These are phyloP conservation scores for Zaprionus ghesquierei DNA, from an alignment of 1,140 invertebrate genomes.

Conservation along the genomic window DNA sequence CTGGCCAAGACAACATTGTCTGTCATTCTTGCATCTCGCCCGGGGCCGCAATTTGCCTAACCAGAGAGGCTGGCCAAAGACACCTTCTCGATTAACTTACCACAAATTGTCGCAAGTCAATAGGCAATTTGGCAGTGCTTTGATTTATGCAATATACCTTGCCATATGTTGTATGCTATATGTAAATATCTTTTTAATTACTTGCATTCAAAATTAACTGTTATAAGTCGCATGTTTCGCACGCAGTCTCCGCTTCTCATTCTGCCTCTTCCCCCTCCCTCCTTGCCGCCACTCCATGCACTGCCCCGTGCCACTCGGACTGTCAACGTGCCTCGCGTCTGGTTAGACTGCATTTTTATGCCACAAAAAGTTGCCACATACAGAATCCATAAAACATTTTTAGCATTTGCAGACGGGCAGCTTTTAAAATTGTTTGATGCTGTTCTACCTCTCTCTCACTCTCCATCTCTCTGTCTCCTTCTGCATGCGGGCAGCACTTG, in stretches of 20 bases:
- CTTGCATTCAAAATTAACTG: slow-evolving; percentile 40
- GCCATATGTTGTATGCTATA: background rate
- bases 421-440: slow-evolving; percentile 38
- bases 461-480: background rate
- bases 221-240: slow-evolving; percentile 49
- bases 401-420: slow-evolving; percentile 47
- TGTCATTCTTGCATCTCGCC: background rate
- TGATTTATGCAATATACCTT: slow-evolving; percentile 21
- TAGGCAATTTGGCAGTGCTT: slow-evolving; percentile 41
- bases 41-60: background rate
- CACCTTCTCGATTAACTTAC: slow-evolving; percentile 21
- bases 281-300: background rate
- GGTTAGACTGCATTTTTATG: slow-evolving; percentile 50
- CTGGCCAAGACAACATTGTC: background rate
- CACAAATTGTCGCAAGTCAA: slow-evolving; percentile 38
- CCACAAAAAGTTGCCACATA: slow-evolving; percentile 23
- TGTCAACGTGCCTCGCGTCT: slow-evolving; percentile 31
- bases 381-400: slow-evolving; percentile 54
- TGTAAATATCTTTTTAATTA: slow-evolving; percentile 41
- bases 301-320: slow-evolving; percentile 1
- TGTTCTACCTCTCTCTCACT: slow-evolving; percentile 6
- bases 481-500: slow-evolving; percentile 36
- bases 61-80: background rate
- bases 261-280: slow-evolving; percentile 6
- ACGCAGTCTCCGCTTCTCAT: slow-evolving; percentile 13